Conservation (phyloP, 2,888 invertebrate genomes). For the Eupeodes latifasciatus region DNA sequence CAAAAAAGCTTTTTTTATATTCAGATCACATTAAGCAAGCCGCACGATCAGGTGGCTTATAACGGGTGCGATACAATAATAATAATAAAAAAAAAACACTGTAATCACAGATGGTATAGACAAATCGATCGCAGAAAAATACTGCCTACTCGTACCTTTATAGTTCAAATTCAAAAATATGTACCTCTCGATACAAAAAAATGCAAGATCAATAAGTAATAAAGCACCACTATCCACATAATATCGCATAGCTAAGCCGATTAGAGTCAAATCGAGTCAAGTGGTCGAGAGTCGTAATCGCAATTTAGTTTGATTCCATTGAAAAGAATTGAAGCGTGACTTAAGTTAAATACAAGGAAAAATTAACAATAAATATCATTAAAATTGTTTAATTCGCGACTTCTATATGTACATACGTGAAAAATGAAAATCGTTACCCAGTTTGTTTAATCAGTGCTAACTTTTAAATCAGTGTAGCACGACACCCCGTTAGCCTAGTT, state of each 20-base stretch:
- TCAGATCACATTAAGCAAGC: conserved; percentile 62
- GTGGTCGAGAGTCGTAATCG: background rate
- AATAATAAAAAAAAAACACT: conserved; percentile 23
- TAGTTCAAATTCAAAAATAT: conserved; percentile 29
- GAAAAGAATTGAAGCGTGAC: conserved; percentile 67
- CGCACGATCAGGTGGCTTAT: conserved; percentile 60
- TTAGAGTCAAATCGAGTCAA: no score
- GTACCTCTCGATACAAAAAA: conserved; percentile 2
- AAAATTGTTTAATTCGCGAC: conserved; percentile 60
- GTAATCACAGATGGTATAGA: conserved; percentile 42
- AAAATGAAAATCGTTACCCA: conserved; percentile 60
- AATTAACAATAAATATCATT: conserved; percentile 47
- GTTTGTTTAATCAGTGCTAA: conserved; percentile 57
- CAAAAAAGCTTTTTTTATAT: conserved; percentile 49
- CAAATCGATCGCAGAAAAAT: conserved; percentile 39
- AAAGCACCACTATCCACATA: conserved; percentile 29
- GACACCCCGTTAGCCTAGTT: conserved; percentile 42
- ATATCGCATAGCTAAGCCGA: conserved; percentile 32
- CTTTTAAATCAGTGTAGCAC: conserved; percentile 39
- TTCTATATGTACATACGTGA: conserved; percentile 50
- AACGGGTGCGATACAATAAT: conserved; percentile 55
- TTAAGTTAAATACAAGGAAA: conserved; percentile 42
- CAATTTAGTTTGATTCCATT: conserved; percentile 58
- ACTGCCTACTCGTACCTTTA: conserved; percentile 16
- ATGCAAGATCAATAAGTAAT: conserved; percentile 28